Base-by-base conservation (phyloP, 2,888 invertebrate species). In the Acanthacorydalis orientalis region DNA sequence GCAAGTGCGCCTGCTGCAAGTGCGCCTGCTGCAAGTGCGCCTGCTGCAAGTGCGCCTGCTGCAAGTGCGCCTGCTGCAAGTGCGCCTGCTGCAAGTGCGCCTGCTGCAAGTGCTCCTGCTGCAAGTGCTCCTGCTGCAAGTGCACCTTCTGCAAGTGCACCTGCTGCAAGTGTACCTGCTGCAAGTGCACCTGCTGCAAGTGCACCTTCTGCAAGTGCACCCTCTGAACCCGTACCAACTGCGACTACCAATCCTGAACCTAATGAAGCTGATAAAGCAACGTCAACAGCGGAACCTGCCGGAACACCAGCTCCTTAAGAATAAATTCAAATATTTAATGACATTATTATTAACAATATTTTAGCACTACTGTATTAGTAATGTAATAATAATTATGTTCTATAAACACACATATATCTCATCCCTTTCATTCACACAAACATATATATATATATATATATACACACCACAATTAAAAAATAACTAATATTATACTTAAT, bases 241-340 rank as follows among this genome's bases (percentile, higher is more conserved):
- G 37, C 7, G 10, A 12, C 37, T 4, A 37, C 37, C 1, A 14
- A 37, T 12, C 7, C 14, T 12, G 37, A 37, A 37, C 8, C 11
- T 12, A 23, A n/a, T n/a, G 49, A 37, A 38, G 49, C 43, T 23
- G 43, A 49, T 44, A 49, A 49, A 32, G 47, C 49, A 11, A 49
- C 49, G 15, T 35, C 49, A 15, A 44, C 31, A 44, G 38, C n/a
- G n/a, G n/a, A n/a, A n/a, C 15, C n/a, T 33, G 1, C 14, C 11
- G 23, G 33, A n/a, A n/a, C n/a, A n/a, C 33, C 14, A 10, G 37
- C 10, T n/a, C 10, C 14, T 12, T 12, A 12, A 10, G 14, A 37
- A 14, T 12, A 37, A 14, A 14, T 37, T 37, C 7, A 37, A 4
- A 1, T 37, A 8, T 37, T 35, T 11, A 4, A 34, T 9, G 8